Conservation (phyloP, 2,888 invertebrate species). For the Cremastinae sp. region DNA sequence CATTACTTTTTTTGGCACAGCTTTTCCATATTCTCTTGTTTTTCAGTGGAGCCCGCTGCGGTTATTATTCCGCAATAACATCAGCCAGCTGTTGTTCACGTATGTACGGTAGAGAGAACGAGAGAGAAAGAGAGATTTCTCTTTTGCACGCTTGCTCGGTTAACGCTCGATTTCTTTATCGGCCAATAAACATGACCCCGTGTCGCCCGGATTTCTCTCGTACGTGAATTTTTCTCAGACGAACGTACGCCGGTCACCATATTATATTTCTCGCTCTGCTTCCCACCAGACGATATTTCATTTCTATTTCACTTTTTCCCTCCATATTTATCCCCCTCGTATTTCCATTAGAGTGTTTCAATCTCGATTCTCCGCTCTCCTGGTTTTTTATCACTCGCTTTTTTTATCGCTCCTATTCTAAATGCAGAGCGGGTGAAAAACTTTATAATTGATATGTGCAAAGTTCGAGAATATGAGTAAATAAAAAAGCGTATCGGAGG, state of each 20-base stretch:
- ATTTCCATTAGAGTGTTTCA: no score
- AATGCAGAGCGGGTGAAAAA: neutral
- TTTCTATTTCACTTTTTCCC: neutral
- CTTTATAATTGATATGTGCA: neutral
- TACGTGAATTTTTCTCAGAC: conserved; percentile 29
- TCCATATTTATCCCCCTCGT: no score
- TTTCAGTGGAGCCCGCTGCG: conserved; percentile 51
- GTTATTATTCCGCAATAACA: conserved; percentile 66
- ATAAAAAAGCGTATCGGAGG: neutral
- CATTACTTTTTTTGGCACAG: conserved; percentile 1
- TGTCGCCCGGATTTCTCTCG: conserved; percentile 33
- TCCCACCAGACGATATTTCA: neutral
- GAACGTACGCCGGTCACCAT: neutral
- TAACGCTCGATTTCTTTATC: conserved; percentile 60
- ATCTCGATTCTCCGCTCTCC: no score
- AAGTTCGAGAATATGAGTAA: neutral
- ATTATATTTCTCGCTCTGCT: conserved; percentile 14
- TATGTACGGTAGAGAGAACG: conserved; percentile 21
- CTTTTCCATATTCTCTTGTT: conserved; percentile 37
- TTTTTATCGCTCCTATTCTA: no score
- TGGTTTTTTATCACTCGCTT: no score
- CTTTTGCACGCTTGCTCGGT: conserved; percentile 55
- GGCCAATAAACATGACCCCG: conserved; percentile 51
- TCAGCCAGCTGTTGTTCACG: conserved; percentile 51
- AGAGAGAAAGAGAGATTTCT: conserved; percentile 7